These are phyloP conservation scores for Microchirus variegatus DNA, from an alignment of 2,797 vertebrate species.

Conservation along the genomic window DNA sequence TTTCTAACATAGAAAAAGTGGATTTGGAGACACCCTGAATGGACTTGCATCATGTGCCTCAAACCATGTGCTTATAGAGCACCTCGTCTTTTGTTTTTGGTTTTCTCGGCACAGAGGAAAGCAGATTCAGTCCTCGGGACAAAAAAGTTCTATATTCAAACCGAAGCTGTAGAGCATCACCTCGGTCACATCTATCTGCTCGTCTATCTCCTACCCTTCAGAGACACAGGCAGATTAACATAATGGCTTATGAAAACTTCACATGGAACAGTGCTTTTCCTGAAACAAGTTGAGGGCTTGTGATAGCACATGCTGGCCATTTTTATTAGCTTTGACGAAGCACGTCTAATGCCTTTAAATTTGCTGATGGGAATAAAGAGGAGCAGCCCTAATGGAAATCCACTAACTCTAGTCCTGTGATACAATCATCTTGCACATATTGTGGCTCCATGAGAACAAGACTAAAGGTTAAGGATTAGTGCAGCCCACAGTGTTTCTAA, in stretches of 20 bases:
- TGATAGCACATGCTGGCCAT: constrained; percentile 61
- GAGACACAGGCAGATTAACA: constrained; percentile 71
- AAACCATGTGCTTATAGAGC: not conserved
- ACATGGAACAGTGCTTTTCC: constrained; percentile 72
- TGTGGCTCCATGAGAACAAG: constrained; percentile 74
- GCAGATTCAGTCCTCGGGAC: constrained; percentile 18
- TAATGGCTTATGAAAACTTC: constrained; percentile 77
- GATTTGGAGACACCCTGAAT: not conserved
- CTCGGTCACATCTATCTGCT: constrained; percentile 60
- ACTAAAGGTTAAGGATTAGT: constrained; percentile 82
- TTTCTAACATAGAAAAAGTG: not conserved
- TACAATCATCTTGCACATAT: constrained; percentile 74
- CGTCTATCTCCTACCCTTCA: constrained; percentile 55
- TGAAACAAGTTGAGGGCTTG: constrained; percentile 66
- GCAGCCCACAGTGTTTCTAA: constrained; percentile 74
- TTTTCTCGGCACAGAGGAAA: constrained; percentile 32
- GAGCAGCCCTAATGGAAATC: constrained; percentile 76
- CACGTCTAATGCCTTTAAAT: constrained; percentile 78
- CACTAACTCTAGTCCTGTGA: constrained; percentile 72
- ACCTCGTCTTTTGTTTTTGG: constrained; percentile 25
- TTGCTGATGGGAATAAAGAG: constrained; percentile 77
- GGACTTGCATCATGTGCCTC: not conserved
- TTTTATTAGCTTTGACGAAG: constrained; percentile 77
- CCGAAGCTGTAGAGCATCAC: constrained; percentile 47
- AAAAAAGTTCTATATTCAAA: constrained; percentile 44